Conservation (phyloP, 2,113 vertebrate genomes). For the Cynopterus brachyotis region DNA sequence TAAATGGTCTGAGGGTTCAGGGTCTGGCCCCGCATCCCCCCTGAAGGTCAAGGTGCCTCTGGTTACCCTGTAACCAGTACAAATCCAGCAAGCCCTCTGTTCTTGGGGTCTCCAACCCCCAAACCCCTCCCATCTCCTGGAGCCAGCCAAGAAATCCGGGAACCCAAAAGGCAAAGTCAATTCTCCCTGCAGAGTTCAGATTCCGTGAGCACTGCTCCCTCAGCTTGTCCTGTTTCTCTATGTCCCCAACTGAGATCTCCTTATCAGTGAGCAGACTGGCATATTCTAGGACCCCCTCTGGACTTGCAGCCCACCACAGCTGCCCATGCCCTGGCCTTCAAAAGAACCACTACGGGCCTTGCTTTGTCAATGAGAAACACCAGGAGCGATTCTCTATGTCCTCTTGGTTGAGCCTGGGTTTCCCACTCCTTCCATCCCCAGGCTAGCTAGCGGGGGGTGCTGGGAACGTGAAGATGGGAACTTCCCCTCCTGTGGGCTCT, state of each 20-base stretch:
- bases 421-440: neutral
- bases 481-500: neutral
- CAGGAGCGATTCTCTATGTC: neutral
- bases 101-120: neutral
- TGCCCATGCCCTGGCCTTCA: neutral
- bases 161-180: neutral
- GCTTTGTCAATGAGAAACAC: neutral
- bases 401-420: neutral
- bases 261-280: constrained; percentile 92
- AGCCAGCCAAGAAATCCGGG: neutral
- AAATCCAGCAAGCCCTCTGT: neutral
- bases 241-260: accelerated
- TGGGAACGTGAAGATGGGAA: neutral
- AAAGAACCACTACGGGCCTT: neutral
- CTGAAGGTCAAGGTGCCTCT: constrained; percentile 75
- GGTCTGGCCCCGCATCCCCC: constrained; percentile 87
- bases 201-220: neutral
- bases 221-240: neutral
- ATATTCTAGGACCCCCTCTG: neutral
- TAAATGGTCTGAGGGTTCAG: constrained; percentile 92
- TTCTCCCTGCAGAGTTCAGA: neutral
- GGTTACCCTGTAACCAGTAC: neutral
- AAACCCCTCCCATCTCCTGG: neutral
- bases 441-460: neutral
- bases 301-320: neutral